Percentiles rank a stretch among this genome's conserved stretches.
phyloP scores from a whole-genome alignment of 92 coral and sea anemone genomes.

The Siderastrea radians region DNA sequence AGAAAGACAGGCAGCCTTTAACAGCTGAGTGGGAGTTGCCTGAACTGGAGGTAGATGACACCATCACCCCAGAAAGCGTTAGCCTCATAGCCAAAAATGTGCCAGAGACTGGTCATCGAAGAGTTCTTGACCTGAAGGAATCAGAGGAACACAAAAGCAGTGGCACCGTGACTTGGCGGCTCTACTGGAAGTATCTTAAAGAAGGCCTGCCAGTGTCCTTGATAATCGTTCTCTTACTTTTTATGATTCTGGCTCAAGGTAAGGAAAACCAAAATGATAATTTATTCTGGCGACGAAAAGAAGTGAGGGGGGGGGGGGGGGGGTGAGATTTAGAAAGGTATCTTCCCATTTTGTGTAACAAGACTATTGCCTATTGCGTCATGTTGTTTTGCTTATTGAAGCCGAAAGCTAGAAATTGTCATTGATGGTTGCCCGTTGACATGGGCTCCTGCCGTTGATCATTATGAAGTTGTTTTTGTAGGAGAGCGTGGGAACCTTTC shows the following conservation, averaged over 20 bases:
- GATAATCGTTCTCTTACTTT: not conserved
- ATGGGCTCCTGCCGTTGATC: too few relatives aligned
- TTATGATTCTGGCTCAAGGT: conserved; percentile 2
- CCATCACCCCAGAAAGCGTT: not conserved
- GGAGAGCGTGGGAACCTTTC: too few relatives aligned
- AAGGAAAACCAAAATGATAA: not conserved
- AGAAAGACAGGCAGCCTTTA: too few relatives aligned
- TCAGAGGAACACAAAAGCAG: not conserved
- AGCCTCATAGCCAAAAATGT: not conserved
- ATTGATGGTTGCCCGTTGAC: too few relatives aligned
- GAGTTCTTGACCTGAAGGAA: not conserved
- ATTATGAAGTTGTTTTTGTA: too few relatives aligned
- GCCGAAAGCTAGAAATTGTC: too few relatives aligned
- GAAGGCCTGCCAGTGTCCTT: conserved; percentile 9
- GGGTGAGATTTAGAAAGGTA: too few relatives aligned
- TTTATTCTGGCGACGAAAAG: not conserved
- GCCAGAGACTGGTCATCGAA: not conserved
- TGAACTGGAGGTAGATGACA: not conserved
- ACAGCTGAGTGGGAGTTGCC: not conserved
- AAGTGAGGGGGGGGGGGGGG: not conserved
- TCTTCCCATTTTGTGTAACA: too few relatives aligned
- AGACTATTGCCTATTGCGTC: too few relatives aligned
- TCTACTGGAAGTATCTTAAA: not conserved
- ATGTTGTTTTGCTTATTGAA: too few relatives aligned
- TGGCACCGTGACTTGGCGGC: not conserved